phyloP scores from a whole-genome alignment of 2,888 invertebrate species.

The Patella depressa region DNA sequence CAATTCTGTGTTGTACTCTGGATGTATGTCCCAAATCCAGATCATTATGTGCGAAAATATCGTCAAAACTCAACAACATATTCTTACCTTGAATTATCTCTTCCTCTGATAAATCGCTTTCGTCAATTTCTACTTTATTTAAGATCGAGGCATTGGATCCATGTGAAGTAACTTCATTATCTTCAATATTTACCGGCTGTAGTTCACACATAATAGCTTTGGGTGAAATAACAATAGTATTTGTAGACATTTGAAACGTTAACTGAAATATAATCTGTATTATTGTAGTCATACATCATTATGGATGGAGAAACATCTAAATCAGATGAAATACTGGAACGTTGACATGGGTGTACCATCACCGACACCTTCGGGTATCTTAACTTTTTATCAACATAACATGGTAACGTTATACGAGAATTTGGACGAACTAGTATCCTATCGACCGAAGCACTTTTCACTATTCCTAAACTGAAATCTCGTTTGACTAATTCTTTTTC shows the following conservation, averaged over 20 bases:
- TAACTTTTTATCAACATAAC: neutral
- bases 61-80: neutral
- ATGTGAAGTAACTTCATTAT: too few species aligned
- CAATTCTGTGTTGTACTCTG: neutral
- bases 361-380: neutral
- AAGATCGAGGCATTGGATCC: neutral
- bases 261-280: neutral
- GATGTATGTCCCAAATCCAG: neutral
- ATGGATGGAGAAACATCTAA: neutral
- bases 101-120: neutral
- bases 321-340: too few species aligned
- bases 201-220: constrained; percentile 15
- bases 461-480: neutral
- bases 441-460: neutral
- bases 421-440: neutral
- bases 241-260: neutral
- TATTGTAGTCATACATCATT: neutral
- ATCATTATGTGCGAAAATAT: neutral
- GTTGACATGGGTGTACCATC: too few species aligned
- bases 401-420: neutral
- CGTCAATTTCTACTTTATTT: neutral
- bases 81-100: neutral
- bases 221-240: neutral
- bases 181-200: constrained; percentile 6
- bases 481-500: neutral